These are phyloP conservation scores for Megalops atlanticus DNA, from an alignment of 2,113 vertebrate species.

Conservation along the genomic window DNA sequence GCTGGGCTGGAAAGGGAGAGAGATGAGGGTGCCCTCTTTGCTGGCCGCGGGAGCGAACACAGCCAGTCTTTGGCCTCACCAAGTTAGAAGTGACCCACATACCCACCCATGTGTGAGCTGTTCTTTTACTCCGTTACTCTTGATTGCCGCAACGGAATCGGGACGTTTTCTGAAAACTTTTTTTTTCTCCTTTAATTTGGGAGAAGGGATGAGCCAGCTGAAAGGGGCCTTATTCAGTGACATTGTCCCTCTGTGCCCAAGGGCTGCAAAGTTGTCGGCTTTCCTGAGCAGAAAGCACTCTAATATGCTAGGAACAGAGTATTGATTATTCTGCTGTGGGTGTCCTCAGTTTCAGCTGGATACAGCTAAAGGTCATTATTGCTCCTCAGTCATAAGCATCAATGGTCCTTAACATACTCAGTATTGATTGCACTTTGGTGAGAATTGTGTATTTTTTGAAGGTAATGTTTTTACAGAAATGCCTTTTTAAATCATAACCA, in stretches of 20 bases:
- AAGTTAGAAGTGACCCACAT: constrained; percentile 73
- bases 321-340: constrained; percentile 60
- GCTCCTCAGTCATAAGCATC: constrained; percentile 60
- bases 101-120: constrained; percentile 70
- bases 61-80: constrained; percentile 70
- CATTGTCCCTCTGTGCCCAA: constrained; percentile 63
- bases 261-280: constrained; percentile 60
- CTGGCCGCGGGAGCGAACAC: constrained; percentile 46
- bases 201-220: constrained; percentile 33
- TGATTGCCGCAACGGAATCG: constrained; percentile 25
- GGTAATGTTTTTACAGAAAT: constrained; percentile 61
- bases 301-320: constrained; percentile 38
- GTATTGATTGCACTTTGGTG: constrained; percentile 62
- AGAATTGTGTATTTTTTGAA: constrained; percentile 51
- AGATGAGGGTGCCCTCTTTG: constrained; percentile 35
- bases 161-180: neutral
- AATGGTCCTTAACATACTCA: constrained; percentile 69
- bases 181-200: neutral
- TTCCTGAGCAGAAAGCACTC: constrained; percentile 12
- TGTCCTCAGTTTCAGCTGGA: constrained; percentile 61
- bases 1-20: constrained; percentile 61
- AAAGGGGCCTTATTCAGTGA: constrained; percentile 61
- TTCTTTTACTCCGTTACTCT: constrained; percentile 52
- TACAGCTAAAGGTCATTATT: constrained; percentile 59
- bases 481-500: constrained; percentile 28